Conservation (phyloP, 1,140 invertebrate species). For the Drosophila tristis region DNA sequence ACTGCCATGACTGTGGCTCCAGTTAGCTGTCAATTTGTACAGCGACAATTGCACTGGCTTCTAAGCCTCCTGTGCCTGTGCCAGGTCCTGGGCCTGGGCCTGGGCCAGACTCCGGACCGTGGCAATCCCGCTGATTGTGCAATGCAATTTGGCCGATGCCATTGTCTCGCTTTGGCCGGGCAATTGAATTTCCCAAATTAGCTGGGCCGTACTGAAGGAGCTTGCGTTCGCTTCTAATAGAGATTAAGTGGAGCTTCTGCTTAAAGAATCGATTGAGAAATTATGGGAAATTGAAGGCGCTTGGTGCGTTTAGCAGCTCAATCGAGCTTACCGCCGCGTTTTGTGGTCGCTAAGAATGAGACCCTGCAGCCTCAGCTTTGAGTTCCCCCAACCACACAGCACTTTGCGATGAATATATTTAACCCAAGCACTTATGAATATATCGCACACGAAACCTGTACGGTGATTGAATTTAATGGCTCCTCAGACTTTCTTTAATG, state of each 20-base stretch:
- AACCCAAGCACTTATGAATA: too few species aligned
- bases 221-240: conserved; percentile 7
- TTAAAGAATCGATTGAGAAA: conserved; percentile 14
- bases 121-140: conserved; percentile 69
- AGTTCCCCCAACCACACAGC: not conserved
- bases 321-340: conserved; percentile 22
- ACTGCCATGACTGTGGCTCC: conserved; percentile 8
- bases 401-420: not conserved
- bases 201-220: conserved; percentile 17
- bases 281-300: conserved; percentile 1
- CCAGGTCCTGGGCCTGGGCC: conserved; percentile 6
- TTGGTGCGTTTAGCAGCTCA: conserved; percentile 4
- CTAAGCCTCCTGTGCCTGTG: conserved; percentile 11
- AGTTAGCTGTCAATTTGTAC: conserved; percentile 40
- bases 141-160: conserved; percentile 64
- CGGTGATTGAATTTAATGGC: conserved; percentile 62
- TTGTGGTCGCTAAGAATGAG: conserved; percentile 29
- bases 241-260: not conserved
- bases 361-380: not conserved
- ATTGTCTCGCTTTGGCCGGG: conserved; percentile 59
- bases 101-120: conserved; percentile 14
- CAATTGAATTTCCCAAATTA: conserved; percentile 75
- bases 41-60: conserved; percentile 56
- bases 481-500: conserved; percentile 31
- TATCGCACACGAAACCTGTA: not conserved